Evolutionary conservation across 2,888 invertebrate genomes (phyloP), one percentile per base, ranked within the genome.

Genomic region (Noctua fimbriata): DNA sequence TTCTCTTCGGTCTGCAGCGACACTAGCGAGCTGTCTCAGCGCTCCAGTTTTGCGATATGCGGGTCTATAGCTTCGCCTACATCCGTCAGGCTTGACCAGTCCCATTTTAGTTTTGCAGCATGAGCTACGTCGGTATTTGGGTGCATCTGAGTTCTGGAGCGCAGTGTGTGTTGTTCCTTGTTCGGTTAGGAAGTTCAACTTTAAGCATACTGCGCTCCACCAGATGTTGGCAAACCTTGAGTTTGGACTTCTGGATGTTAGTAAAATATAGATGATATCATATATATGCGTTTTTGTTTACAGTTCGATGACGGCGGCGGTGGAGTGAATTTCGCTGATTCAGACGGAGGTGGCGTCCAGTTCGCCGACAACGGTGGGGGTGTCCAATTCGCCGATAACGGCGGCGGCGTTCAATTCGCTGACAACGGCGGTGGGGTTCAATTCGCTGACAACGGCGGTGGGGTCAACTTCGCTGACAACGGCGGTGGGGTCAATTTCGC

Each of bases 271-370:
- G 28, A 16, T 28, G 16, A 16, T 60, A 28, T 18, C 28, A 28
- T 9, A 28, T 7, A 16, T 9, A 66, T 66, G 24, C 16, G 16
- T 41, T n/a, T 66, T n/a, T 7, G 7, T 44, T 44, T n/a, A 16
- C n/a, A 79, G 80, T 69, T 80, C 4, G 78, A 77, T 24, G 60
- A 80, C 12, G 80, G 83, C 1, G 49, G 82, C 32, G 2, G 79
- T 21, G 79, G 55, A 1, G 74, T 79, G 10, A 36, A 55, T 1
- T 2, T 77, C 10, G 74, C 44, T 24, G 75, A 67, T n/a, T 21
- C 7, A 2, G 32, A 78, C 24, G 58, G 58, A 2, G 72, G 75
- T 6, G 76, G 41, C 1, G 75, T 76, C 0, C 28, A 76, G 0
- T 12, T 76, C 1, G 74, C 75, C 3, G 76, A 74, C 32, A 74